These are phyloP conservation scores for Eriocheir sinensis DNA, from an alignment of 1,140 invertebrate genomes.

Conservation along the genomic window DNA sequence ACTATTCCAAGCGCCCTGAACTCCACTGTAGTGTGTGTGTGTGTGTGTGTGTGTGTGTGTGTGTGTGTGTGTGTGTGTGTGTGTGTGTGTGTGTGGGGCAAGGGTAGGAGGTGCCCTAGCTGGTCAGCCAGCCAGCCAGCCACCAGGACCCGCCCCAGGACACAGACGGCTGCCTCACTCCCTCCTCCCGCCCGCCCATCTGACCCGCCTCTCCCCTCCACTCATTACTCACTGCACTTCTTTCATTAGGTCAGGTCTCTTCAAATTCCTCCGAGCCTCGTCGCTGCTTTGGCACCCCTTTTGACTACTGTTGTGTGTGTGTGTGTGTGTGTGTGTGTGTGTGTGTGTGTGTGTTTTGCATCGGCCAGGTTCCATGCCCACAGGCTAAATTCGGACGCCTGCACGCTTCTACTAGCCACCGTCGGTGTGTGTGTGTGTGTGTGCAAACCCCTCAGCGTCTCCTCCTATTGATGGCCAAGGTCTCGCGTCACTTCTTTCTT, in stretches of 20 bases:
- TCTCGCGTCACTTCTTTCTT: neutral
- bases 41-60: slow-evolving; percentile 5
- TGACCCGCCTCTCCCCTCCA: slow-evolving; percentile 17
- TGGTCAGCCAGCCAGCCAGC: slow-evolving; percentile 21
- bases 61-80: slow-evolving; percentile 20
- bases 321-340: slow-evolving; percentile 43
- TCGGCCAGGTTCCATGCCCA: too few species aligned
- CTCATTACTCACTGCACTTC: slow-evolving; percentile 38
- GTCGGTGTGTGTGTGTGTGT: neutral
- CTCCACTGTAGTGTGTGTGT: neutral
- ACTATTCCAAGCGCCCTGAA: neutral
- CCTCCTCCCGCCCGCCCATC: neutral
- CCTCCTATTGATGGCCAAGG: neutral
- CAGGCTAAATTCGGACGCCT: too few species aligned
- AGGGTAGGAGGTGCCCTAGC: slow-evolving; percentile 18
- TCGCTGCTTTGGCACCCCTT: neutral
- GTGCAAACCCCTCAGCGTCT: neutral
- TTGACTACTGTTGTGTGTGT: slow-evolving; percentile 20
- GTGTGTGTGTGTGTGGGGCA: neutral
- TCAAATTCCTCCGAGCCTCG: neutral
- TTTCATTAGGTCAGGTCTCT: slow-evolving; percentile 19
- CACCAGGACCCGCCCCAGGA: slow-evolving; percentile 25
- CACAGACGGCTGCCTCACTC: neutral
- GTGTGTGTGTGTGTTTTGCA: too few species aligned
- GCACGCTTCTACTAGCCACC: too few species aligned